These are phyloP conservation scores for Ariopsis seemanni DNA, from an alignment of 2,113 vertebrate species.

Conservation along the genomic window DNA sequence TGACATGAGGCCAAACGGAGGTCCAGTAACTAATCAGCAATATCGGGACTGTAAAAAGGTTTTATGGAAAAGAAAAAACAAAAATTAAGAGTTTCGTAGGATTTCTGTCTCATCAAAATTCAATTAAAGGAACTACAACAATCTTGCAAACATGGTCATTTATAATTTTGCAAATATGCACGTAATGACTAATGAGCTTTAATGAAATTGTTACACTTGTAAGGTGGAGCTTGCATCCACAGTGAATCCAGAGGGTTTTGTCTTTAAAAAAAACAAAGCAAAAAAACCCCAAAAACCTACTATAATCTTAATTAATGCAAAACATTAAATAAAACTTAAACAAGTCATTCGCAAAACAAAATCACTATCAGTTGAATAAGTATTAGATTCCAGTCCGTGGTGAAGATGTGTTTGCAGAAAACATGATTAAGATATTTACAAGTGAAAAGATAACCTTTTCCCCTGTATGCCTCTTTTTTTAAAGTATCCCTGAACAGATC, in stretches of 20 bases:
- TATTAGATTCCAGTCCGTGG: not conserved
- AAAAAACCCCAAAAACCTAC: too few species aligned
- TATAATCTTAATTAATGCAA: not conserved
- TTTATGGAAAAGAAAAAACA: not conserved
- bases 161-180: not conserved
- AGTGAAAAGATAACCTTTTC: not conserved
- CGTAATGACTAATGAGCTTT: not conserved
- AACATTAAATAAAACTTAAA: not conserved
- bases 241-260: not conserved
- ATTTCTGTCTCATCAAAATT: not conserved
- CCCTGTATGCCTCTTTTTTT: not conserved
- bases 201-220: not conserved
- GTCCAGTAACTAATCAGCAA: not conserved
- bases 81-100: not conserved
- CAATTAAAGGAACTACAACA: not conserved
- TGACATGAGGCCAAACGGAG: not conserved
- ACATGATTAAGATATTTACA: not conserved
- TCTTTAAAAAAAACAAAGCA: not conserved
- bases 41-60: not conserved
- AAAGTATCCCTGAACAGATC: slow-evolving; percentile 5
- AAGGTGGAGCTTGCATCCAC: not conserved
- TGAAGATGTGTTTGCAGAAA: not conserved
- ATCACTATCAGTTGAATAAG: not conserved
- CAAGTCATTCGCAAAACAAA: not conserved
- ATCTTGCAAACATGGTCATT: not conserved